Percentiles rank a stretch among this genome's conserved stretches.
Evolutionary conservation across 2,888 invertebrate genomes (phyloP).

Genomic region (Plebejus melissa): DNA sequence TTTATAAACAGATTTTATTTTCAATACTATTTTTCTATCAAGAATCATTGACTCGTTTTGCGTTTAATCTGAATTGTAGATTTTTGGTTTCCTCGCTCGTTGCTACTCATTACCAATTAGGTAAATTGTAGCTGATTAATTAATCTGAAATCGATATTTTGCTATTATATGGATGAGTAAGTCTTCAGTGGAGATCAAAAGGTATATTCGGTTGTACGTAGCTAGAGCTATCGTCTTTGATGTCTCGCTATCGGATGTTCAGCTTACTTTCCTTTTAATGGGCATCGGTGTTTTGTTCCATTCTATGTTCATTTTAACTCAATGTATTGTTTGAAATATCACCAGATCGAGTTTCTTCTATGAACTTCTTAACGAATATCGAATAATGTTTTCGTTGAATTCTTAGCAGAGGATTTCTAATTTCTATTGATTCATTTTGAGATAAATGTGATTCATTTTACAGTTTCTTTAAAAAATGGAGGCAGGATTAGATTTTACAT

Average conservation of each 20-base stretch:
- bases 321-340: background rate
- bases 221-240: background rate
- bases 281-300: background rate
- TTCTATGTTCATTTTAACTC: background rate
- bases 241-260: background rate
- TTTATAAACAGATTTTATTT: too few species aligned
- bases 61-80: background rate
- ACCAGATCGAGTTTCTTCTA: background rate
- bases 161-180: background rate
- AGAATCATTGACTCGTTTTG: too few species aligned
- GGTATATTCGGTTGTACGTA: background rate
- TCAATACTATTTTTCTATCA: too few species aligned
- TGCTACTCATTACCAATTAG: background rate
- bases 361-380: conserved; percentile 1
- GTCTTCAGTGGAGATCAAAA: background rate
- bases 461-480: too few species aligned
- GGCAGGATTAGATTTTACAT: too few species aligned
- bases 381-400: background rate
- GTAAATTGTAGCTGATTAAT: background rate
- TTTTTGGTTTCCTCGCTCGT: background rate
- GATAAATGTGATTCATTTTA: too few species aligned
- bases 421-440: background rate
- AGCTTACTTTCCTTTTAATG: background rate
- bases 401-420: background rate
- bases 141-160: background rate